A percentile compares a stretch with the other conserved stretches of the same genome.
Evolutionary conservation across 2,888 invertebrate genomes (phyloP).

Genomic region (Lydus trimaculatus): DNA sequence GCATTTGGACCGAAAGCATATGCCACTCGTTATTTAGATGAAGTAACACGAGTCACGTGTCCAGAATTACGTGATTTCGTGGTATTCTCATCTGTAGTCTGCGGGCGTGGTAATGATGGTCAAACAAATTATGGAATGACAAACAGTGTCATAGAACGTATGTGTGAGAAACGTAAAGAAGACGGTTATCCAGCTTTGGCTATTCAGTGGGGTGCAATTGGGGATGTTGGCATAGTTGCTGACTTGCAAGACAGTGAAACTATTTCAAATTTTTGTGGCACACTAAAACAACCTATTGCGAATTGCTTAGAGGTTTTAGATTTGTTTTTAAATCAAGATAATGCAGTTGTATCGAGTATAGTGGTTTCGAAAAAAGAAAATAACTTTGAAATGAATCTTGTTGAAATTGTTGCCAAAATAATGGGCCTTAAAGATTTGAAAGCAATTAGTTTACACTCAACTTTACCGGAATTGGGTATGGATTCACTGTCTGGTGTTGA

Average conservation of each 20-base stretch:
- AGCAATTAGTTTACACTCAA: constrained; percentile 55
- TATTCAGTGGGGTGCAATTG: constrained; percentile 99
- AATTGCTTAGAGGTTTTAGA: constrained; percentile 92
- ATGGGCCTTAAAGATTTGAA: constrained; percentile 40
- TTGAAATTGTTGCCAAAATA: constrained; percentile 72
- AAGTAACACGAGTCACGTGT: constrained; percentile 69
- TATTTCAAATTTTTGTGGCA: constrained; percentile 92
- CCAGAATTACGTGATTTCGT: constrained; percentile 91
- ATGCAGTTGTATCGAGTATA: constrained; percentile 81
- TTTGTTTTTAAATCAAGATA: constrained; percentile 86
- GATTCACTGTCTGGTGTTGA: constrained; percentile 78
- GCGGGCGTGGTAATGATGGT: constrained; percentile 96
- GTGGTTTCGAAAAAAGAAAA: constrained; percentile 83
- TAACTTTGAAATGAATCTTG: constrained; percentile 66
- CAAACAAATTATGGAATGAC: constrained; percentile 97
- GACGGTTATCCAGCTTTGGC: constrained; percentile 86
- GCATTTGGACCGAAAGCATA: constrained; percentile 80
- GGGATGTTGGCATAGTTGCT: constrained; percentile 92
- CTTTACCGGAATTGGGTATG: constrained; percentile 72
- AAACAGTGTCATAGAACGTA: constrained; percentile 97
- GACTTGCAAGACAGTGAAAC: constrained; percentile 86
- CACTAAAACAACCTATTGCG: constrained; percentile 91
- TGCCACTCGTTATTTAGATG: constrained; percentile 82
- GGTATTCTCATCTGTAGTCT: constrained; percentile 94
- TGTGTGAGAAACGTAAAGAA: constrained; percentile 84